Conservation (phyloP, 2,113 vertebrate genomes). For the Corythornis vintsioides region DNA sequence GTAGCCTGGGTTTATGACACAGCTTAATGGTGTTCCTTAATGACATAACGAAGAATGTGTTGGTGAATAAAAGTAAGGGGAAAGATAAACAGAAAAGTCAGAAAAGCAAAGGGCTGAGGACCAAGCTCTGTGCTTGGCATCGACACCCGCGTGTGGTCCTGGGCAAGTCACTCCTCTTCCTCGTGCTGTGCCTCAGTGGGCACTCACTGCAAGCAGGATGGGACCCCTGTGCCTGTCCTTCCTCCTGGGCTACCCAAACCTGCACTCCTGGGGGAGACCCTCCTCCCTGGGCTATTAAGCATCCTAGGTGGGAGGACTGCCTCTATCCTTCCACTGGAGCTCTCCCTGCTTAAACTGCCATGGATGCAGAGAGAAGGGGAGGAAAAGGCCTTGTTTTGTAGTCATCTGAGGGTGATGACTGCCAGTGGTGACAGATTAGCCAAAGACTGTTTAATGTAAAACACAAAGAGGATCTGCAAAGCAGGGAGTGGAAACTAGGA, state of each 20-base stretch:
- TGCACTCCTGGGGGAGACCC: neutral
- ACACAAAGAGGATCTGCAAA: constrained; percentile 25
- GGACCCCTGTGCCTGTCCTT: neutral
- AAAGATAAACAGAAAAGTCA: neutral
- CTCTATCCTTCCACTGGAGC: neutral
- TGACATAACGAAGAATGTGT: constrained; percentile 34
- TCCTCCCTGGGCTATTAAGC: neutral
- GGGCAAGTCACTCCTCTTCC: neutral
- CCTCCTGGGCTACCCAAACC: neutral
- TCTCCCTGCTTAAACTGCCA: neutral
- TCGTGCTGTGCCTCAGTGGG: neutral
- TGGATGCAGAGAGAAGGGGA: neutral
- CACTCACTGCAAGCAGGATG: neutral
- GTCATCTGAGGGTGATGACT: neutral
- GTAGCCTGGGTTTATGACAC: constrained; percentile 26
- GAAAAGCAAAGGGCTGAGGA: neutral
- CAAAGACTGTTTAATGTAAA: neutral
- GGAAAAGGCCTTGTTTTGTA: neutral
- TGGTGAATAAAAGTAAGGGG: neutral
- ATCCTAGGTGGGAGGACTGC: neutral
- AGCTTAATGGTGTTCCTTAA: constrained; percentile 17
- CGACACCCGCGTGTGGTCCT: neutral
- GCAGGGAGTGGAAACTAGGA: neutral
- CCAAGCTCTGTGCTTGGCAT: neutral
- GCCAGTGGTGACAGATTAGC: neutral